Base-by-base conservation (phyloP, 2,797 vertebrate species). In the Coregonus ussuriensis region DNA sequence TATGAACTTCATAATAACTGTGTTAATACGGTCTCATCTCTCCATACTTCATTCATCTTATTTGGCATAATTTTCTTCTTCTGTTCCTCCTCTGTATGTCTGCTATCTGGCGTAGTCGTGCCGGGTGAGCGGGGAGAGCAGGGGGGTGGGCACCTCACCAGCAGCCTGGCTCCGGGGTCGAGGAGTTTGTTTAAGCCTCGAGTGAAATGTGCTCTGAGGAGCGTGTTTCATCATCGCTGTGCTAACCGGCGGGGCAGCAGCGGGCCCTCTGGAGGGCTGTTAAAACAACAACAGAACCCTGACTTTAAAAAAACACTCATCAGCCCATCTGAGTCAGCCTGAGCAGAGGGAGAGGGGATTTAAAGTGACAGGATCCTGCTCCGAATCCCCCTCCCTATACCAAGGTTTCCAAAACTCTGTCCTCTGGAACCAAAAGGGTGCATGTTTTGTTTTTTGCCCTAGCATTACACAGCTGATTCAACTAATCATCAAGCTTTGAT, bases 141-240 rank as follows among this genome's bases (percentile, higher is more conserved):
- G 41, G 2, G 53, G 13, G 53, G 71, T 3, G 29, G 54, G 53
- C 51, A n/a, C 47, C 68, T 41, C 25, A 35, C 59, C 41, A 25
- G n/a, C 41, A 37, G n/a, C 56, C 53, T 71, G 70, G 9, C 72
- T 73, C 72, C 18, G 11, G 72, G 72, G 65, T 79, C 52, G 11
- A 15, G 62, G 52, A 37, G 67, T 75, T 68, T 69, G 71, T 78
- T 74, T 74, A 59, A 81, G 85, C 63, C 84, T 89, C 2, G 86
- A 87, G 86, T 88, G 90, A 89, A 88, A 86, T 88, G 75, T 89
- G 85, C 86, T 83, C 90, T 88, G 91, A 88, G 82, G 81, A 82
- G 88, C 67, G 83, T 78, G 90, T 93, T 92, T 90, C 91, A 86
- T 93, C 92, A 93, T 87, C 81, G 83, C 62, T 82, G 67, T 29